A percentile compares a stretch with the other conserved stretches of the same genome.
phyloP scores from a whole-genome alignment of 2,113 vertebrate genomes.

The Catagonus wagneri region DNA sequence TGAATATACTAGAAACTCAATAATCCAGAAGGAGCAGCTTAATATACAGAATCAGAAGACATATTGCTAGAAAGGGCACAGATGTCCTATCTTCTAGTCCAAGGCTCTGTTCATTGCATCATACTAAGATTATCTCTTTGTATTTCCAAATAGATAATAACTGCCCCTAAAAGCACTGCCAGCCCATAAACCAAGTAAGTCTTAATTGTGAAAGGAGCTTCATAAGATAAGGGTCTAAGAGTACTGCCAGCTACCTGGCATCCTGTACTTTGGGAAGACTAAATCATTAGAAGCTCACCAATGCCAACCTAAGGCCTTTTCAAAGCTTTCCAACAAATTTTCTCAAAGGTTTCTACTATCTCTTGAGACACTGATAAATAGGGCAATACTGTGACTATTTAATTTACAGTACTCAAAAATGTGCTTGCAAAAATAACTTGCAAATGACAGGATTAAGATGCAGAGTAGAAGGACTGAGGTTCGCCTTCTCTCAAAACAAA shows the following conservation, averaged over 20 bases:
- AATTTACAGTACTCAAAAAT: background rate
- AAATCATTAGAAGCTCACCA: conserved; percentile 5
- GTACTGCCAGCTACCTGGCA: background rate
- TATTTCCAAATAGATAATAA: conserved; percentile 29
- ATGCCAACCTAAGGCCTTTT: background rate
- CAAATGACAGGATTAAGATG: too few relatives aligned
- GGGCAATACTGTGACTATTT: background rate
- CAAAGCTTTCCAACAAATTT: background rate
- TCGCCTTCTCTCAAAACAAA: too few relatives aligned
- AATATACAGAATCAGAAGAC: conserved; percentile 15
- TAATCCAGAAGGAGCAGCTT: conserved; percentile 5
- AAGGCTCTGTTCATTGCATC: background rate
- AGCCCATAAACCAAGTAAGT: background rate
- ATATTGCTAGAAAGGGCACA: background rate
- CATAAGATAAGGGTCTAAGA: background rate
- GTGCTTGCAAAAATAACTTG: background rate
- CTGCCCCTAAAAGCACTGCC: background rate
- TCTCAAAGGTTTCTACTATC: conserved; percentile 2
- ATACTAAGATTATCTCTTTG: background rate
- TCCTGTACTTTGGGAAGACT: background rate
- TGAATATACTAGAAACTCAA: conserved; percentile 7
- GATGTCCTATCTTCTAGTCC: background rate
- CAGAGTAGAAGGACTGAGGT: too few relatives aligned
- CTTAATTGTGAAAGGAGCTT: background rate
- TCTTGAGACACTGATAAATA: background rate